Conservation (phyloP, 2,797 vertebrate genomes). For the Paguma larvata region DNA sequence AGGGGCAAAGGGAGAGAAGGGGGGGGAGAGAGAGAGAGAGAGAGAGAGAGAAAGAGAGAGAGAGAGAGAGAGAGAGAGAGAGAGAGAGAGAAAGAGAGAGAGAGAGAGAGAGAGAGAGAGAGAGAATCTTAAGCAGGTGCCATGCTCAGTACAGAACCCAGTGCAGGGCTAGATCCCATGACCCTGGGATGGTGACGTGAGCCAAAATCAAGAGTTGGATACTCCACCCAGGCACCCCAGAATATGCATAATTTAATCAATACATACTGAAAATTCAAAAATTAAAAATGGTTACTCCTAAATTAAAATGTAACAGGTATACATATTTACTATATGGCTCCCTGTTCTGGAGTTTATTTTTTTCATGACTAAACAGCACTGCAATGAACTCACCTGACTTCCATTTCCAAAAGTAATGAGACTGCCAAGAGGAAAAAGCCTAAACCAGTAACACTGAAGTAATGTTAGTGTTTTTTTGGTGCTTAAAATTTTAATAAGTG, state of each 20-base stretch:
- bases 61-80: too few relatives aligned
- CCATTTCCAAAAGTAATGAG: constrained; percentile 12
- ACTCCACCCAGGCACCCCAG: neutral
- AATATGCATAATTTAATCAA: constrained; percentile 53
- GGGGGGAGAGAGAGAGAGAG: too few relatives aligned
- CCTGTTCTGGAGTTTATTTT: neutral
- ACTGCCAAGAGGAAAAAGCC: neutral
- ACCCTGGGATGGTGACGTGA: too few relatives aligned
- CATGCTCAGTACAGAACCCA: too few relatives aligned
- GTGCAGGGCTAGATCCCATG: too few relatives aligned
- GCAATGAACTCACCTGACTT: neutral
- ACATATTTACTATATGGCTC: neutral
- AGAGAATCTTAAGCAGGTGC: too few relatives aligned
- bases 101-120: too few relatives aligned
- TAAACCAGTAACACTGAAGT: neutral
- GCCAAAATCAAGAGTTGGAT: too few relatives aligned
- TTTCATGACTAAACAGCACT: constrained; percentile 31
- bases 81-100: too few relatives aligned
- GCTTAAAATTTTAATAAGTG: neutral
- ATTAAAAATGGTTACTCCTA: neutral
- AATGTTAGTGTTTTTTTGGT: neutral
- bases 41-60: too few relatives aligned
- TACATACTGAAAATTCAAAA: neutral
- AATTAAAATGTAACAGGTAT: neutral
- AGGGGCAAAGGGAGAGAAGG: too few relatives aligned